Evolutionary conservation across 2,113 vertebrate species (phyloP).

Genomic region (Xiphorhynchus elegans): DNA sequence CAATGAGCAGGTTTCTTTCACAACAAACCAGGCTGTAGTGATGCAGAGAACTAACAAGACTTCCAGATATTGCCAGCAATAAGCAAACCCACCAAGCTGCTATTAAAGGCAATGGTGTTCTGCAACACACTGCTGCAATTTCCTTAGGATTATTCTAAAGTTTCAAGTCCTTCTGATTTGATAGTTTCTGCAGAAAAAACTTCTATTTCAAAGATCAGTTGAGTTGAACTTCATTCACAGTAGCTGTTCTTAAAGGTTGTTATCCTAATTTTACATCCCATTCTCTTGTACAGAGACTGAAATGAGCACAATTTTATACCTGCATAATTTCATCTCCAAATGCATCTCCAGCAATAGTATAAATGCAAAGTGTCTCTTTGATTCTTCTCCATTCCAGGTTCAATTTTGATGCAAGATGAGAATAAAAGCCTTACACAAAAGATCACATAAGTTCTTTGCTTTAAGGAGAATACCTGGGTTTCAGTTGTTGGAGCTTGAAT

Average conservation of each 20-base stretch:
- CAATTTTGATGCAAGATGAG: background rate
- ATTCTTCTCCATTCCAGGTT: background rate
- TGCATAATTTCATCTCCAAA: slow-evolving; percentile 5
- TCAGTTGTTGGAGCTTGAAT: background rate
- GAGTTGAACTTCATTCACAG: background rate
- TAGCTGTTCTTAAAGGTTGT: background rate
- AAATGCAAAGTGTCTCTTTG: background rate
- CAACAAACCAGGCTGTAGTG: background rate
- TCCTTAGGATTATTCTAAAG: background rate
- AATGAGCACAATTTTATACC: background rate
- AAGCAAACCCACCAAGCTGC: background rate
- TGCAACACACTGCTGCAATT: background rate
- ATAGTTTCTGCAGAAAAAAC: background rate
- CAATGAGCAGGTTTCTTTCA: background rate
- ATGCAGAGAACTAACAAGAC: background rate
- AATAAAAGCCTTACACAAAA: slow-evolving; percentile 15
- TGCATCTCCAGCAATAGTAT: background rate
- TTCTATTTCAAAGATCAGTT: background rate
- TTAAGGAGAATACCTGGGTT: background rate
- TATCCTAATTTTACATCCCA: background rate
- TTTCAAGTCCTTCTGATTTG: background rate
- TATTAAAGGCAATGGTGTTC: background rate
- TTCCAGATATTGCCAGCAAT: background rate
- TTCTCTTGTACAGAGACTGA: background rate
- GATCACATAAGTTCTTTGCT: background rate